Base-by-base conservation (phyloP, 1,140 invertebrate genomes). In the Chrysoperla carnea region DNA sequence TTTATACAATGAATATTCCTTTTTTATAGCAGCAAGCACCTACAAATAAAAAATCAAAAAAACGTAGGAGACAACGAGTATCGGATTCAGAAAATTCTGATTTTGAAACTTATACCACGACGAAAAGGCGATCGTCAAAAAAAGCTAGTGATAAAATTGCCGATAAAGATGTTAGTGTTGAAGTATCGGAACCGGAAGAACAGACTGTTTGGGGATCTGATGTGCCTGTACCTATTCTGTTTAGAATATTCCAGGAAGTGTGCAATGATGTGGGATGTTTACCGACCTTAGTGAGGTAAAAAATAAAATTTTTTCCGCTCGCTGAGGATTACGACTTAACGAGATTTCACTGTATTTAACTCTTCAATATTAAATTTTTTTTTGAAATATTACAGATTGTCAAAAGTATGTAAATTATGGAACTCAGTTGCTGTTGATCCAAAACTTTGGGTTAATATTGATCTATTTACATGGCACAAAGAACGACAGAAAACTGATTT, bases 381-480 rank as follows among this genome's bases (percentile, higher is more conserved):
- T 39, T 31, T 12, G 31, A 37, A 29, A 40, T 48, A 45, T 54
- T 68, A 60, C 60, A 81, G 81, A 52, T 69, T 83, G 52, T 70
- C 75, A 37, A 70, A 70, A 56, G 84, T 87, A 8, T 86, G 84
- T 61, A 70, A 70, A 43, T 56, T 78, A 38, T 89, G 84, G 84
- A 62, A 75, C 37, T 67, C 71, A 49, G 73, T 81, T 8, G 76
- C 80, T 15, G 60, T 69, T 23, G 66, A 67, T 36, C 72, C 80
- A 2, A 60, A 67, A 28, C 59, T 89, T 13, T 89, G 85, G 85
- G 70, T 70, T 43, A 76, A 72, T 52, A 72, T 84, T 48, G 84
- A 89, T 57, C 63, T 88, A 51, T 70, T 70, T 43, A 75, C 75
- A 47, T 76, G 76, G 62, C 75, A 84, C 12, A 75, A 74, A 51